phyloP scores from a whole-genome alignment of 1,140 invertebrate species.

The Cataglyphis hispanica region DNA sequence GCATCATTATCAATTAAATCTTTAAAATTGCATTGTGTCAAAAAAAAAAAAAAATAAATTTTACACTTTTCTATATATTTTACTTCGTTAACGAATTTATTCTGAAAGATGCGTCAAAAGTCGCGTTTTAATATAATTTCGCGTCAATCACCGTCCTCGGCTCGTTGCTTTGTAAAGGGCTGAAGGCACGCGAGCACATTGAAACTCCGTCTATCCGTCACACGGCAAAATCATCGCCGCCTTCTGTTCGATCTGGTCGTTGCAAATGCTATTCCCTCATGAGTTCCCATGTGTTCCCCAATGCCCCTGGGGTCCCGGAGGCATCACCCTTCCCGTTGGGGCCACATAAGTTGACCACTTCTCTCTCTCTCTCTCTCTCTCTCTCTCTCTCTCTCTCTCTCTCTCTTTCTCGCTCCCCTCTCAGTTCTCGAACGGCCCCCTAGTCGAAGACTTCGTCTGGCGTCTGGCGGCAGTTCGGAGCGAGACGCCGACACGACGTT shows the following conservation, averaged over 20 bases:
- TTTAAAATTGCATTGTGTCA: background rate
- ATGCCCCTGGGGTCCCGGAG: conserved; percentile 52
- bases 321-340: conserved; percentile 59
- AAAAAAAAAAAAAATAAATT: background rate
- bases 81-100: background rate
- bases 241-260: background rate
- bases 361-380: conserved; percentile 31
- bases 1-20: no score
- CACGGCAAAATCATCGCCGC: background rate
- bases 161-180: background rate
- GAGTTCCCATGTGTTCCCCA: conserved; percentile 66
- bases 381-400: conserved; percentile 32
- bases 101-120: background rate
- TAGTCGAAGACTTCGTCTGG: conserved; percentile 72
- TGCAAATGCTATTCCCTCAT: background rate
- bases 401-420: conserved; percentile 40
- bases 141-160: background rate
- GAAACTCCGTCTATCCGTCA: background rate
- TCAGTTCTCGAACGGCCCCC: conserved; percentile 63
- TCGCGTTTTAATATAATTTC: background rate
- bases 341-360: conserved; percentile 67
- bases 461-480: conserved; percentile 71
- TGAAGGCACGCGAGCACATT: background rate
- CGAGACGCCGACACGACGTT: conserved; percentile 56
- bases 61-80: background rate